Percentiles rank a stretch among this genome's conserved stretches.
Conservation (phyloP, 2,797 vertebrate genomes). For the Hybognathus amarus region DNA sequence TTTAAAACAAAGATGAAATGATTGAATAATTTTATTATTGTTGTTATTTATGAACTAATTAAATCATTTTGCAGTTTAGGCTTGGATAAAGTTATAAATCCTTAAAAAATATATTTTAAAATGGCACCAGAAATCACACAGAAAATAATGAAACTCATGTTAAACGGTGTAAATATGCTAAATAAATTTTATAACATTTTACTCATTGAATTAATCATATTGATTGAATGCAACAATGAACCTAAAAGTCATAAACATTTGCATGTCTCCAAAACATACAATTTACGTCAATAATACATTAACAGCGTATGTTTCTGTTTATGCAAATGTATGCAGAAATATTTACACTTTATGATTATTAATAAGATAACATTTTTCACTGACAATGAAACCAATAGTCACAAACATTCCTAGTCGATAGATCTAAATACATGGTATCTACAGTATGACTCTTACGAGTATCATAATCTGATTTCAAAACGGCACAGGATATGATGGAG, state of each 20-base stretch:
- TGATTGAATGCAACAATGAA: neutral
- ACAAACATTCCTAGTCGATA: neutral
- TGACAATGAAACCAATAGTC: neutral
- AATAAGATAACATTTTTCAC: no score
- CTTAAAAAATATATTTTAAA: neutral
- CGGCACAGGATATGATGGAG: neutral
- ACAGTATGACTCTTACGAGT: neutral
- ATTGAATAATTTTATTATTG: neutral
- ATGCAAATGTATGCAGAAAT: neutral
- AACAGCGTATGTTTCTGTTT: neutral
- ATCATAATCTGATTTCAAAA: neutral
- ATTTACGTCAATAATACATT: neutral
- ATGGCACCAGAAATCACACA: neutral
- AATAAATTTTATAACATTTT: neutral
- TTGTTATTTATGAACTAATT: no score
- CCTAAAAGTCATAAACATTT: neutral
- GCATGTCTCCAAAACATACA: no score
- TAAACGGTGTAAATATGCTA: neutral
- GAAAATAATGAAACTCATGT: neutral
- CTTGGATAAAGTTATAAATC: neutral
- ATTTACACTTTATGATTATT: neutral
- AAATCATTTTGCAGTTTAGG: neutral
- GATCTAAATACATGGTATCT: constrained; percentile 15
- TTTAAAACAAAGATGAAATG: neutral
- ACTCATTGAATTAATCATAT: neutral